Evolutionary conservation across 2,113 vertebrate species (phyloP).

Genomic region (Elaphurus davidianus): DNA sequence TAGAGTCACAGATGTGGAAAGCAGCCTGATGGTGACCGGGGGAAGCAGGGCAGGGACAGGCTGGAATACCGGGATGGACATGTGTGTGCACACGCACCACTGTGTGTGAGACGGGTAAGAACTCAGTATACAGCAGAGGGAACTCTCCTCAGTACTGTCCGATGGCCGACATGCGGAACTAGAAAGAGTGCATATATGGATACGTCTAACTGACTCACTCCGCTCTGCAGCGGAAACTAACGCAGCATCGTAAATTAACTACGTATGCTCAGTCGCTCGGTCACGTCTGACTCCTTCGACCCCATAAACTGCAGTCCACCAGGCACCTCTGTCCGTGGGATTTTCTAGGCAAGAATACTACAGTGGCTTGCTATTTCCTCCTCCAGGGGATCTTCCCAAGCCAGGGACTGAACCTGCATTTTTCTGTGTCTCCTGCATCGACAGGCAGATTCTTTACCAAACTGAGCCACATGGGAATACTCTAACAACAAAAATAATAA

Average conservation of each 20-base stretch:
- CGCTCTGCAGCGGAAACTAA: fast-evolving
- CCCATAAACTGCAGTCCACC: background rate
- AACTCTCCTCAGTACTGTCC: background rate
- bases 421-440: background rate
- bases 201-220: background rate
- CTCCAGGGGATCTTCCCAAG: background rate
- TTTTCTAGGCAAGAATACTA: background rate
- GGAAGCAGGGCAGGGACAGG: background rate
- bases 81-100: background rate
- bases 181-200: background rate
- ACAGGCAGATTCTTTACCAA: background rate
- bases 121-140: background rate
- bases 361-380: background rate
- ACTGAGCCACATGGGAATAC: background rate
- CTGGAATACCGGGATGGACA: background rate
- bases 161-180: background rate
- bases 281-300: background rate
- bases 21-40: background rate
- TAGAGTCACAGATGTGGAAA: background rate
- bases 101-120: background rate
- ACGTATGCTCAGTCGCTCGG: background rate
- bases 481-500: background rate
- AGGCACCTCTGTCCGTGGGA: background rate
- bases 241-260: background rate
- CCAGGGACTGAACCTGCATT: too few relatives aligned